A percentile compares a stretch with the other conserved stretches of the same genome.
These are phyloP conservation scores for Thamnophis sirtalis DNA, from an alignment of 2,113 vertebrate species.

Conservation along the genomic window DNA sequence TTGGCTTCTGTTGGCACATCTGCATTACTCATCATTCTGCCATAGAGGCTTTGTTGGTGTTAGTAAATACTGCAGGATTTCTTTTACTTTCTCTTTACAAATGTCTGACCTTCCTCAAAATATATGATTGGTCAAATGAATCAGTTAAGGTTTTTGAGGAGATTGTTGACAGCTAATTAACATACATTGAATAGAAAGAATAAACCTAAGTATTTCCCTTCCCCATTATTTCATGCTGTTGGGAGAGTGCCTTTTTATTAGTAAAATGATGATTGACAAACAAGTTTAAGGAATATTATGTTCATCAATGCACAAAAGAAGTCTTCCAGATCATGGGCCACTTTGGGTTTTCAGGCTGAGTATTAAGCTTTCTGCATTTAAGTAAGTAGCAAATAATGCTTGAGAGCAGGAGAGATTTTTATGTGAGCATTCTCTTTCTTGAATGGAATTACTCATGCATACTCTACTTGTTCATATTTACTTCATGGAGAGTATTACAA, in stretches of 20 bases:
- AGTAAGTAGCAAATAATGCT: conserved; percentile 31
- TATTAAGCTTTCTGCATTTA: conserved; percentile 40
- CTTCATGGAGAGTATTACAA: background rate
- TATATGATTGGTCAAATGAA: conserved; percentile 54
- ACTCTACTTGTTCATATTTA: background rate
- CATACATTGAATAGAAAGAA: conserved; percentile 49
- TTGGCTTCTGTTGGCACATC: conserved; percentile 41
- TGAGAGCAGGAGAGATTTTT: background rate
- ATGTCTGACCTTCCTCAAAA: conserved; percentile 47
- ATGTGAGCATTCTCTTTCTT: background rate
- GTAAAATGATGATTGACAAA: conserved; percentile 35
- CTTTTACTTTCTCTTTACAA: conserved; percentile 43
- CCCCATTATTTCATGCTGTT: conserved; percentile 48
- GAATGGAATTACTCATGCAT: background rate
- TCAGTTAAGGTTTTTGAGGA: conserved; percentile 46
- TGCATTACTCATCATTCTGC: conserved; percentile 24
- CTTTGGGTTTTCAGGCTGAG: conserved; percentile 31
- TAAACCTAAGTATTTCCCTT: conserved; percentile 55
- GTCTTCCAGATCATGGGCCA: conserved; percentile 34
- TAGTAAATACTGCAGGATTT: conserved; percentile 26
- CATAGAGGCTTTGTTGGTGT: conserved; percentile 39
- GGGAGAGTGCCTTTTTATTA: conserved; percentile 38
- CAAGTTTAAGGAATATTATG: conserved; percentile 39
- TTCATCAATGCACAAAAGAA: conserved; percentile 32
- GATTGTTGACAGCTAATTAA: conserved; percentile 44